Evolutionary conservation across 1,140 invertebrate genomes (phyloP).

Genomic region (Brachionus rubens): DNA sequence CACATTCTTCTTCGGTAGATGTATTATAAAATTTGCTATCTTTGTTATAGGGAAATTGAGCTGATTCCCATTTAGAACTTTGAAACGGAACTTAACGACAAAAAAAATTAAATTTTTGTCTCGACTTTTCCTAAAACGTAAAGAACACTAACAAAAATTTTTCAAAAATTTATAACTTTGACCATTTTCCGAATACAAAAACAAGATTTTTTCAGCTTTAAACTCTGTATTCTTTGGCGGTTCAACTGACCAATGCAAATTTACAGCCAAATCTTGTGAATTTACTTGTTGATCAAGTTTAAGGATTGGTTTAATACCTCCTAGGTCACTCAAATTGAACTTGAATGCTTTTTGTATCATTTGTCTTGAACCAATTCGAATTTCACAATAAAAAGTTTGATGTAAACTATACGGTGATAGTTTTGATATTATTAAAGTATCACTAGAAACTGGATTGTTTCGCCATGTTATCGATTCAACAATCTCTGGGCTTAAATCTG

Average conservation of each 20-base stretch:
- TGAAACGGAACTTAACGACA: background rate
- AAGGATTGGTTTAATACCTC: constrained; percentile 1
- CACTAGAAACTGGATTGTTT: background rate
- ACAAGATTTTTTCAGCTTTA: constrained; percentile 19
- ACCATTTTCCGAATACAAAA: constrained; percentile 32
- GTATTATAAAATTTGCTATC: constrained; percentile 14
- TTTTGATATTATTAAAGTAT: background rate
- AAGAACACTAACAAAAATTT: constrained; percentile 34
- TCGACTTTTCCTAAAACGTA: background rate
- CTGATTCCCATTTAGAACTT: constrained; percentile 1
- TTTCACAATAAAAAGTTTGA: constrained; percentile 40
- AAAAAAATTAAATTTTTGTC: too few relatives aligned
- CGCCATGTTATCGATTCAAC: constrained; percentile 29
- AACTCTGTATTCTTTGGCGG: background rate
- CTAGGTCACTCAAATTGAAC: background rate
- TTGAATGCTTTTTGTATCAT: constrained; percentile 45
- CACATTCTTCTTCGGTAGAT: constrained; percentile 32
- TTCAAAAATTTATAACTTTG: constrained; percentile 33
- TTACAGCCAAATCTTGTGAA: background rate
- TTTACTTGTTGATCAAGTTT: background rate
- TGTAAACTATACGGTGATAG: constrained; percentile 3
- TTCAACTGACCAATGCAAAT: constrained; percentile 6
- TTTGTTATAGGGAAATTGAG: background rate
- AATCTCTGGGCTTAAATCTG: background rate
- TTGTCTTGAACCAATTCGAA: background rate